Percentiles rank a stretch among this genome's conserved stretches.
phyloP scores from a whole-genome alignment of 2,888 invertebrate species.

The Harmothoe impar region DNA sequence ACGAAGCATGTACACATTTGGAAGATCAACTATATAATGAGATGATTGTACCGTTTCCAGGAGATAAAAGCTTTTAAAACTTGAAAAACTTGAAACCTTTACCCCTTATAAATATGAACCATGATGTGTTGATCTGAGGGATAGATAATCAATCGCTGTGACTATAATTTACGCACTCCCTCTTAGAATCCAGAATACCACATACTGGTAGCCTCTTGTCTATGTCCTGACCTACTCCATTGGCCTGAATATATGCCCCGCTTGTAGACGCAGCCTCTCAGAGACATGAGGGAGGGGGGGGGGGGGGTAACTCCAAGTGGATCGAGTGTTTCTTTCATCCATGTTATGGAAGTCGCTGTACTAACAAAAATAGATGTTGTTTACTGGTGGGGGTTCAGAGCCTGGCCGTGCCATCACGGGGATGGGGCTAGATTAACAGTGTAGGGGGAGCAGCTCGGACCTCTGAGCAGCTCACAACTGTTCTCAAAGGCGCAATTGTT shows the following conservation, averaged over 20 bases:
- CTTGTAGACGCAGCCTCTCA: not conserved
- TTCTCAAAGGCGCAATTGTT: not conserved
- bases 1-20: too few species aligned
- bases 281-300: not conserved
- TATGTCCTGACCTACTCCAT: not conserved
- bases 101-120: too few species aligned
- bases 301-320: conserved; percentile 4
- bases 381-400: not conserved
- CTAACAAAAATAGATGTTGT: conserved; percentile 36
- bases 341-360: conserved; percentile 22
- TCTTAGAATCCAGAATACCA: too few species aligned
- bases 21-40: too few species aligned
- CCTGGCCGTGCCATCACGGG: conserved; percentile 22
- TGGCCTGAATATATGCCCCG: conserved; percentile 6
- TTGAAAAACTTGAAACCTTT: too few species aligned
- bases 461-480: not conserved
- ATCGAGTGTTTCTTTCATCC: conserved; percentile 38
- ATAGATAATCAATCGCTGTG: too few species aligned
- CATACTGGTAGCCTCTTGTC: too few species aligned
- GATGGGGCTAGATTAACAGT: not conserved
- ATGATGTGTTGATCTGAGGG: too few species aligned
- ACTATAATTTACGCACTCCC: too few species aligned
- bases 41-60: too few species aligned
- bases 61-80: too few species aligned
- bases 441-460: too few species aligned